Percentiles rank a stretch among this genome's conserved stretches.
Conservation (phyloP, 2,113 vertebrate species). For the Apodemus speciosus region DNA sequence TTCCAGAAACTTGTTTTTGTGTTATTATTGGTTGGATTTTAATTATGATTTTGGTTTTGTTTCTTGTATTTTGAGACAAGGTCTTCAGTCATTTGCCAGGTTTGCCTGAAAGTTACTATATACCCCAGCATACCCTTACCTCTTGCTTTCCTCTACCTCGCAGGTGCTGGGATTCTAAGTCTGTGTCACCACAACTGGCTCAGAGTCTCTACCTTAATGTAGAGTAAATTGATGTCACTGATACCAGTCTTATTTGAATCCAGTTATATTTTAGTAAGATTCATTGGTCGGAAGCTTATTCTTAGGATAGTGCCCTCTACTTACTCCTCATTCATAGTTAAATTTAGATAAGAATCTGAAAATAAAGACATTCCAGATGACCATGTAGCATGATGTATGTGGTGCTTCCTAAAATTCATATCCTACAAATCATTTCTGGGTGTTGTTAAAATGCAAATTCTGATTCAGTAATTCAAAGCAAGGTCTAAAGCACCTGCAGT, state of each 20-base stretch:
- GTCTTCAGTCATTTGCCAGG: neutral
- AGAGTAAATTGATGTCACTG: neutral
- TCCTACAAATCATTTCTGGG: neutral
- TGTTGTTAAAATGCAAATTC: constrained; percentile 62
- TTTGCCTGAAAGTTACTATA: neutral
- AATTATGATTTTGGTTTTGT: neutral
- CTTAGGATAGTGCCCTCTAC: neutral
- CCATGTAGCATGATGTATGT: neutral
- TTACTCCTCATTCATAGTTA: neutral
- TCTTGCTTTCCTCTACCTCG: neutral
- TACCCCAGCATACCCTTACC: neutral
- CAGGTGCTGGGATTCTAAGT: neutral
- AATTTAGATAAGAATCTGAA: constrained; percentile 4
- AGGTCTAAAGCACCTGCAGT: neutral
- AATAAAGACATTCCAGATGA: neutral
- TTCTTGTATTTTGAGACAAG: neutral
- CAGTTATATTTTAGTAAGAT: constrained; percentile 18
- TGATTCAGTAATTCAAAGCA: neutral
- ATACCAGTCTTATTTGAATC: neutral
- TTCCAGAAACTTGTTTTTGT: neutral
- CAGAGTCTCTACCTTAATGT: neutral
- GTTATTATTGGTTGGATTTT: no score
- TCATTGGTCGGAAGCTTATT: neutral
- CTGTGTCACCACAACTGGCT: no score
- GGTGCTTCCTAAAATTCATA: neutral